Conservation (phyloP, 2,888 invertebrate species). For the Carterocephalus palaemon region DNA sequence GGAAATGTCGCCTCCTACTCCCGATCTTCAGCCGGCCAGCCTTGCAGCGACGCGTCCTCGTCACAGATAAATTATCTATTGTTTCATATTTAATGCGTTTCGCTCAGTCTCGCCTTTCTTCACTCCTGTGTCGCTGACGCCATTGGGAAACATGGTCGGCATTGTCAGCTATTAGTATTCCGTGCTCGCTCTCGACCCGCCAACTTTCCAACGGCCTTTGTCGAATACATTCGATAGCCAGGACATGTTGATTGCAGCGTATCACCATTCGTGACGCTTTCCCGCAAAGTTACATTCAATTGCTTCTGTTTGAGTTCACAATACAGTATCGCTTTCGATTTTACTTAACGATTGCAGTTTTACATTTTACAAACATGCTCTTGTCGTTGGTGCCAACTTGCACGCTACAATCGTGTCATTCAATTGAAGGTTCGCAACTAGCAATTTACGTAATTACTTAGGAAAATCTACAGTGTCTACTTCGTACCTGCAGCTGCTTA, state of each 20-base stretch:
- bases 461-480: conserved; percentile 36
- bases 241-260: conserved; percentile 43
- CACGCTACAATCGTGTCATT: conserved; percentile 19
- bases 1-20: conserved; percentile 51
- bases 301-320: too few species aligned
- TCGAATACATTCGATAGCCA: conserved; percentile 37
- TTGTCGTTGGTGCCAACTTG: conserved; percentile 2
- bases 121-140: conserved; percentile 51
- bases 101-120: conserved; percentile 50
- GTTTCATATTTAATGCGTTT: conserved; percentile 26
- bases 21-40: conserved; percentile 40
- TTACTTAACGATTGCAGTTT: too few species aligned
- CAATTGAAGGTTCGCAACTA: conserved; percentile 31
- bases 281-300: conserved; percentile 30
- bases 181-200: conserved; percentile 44
- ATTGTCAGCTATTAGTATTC: conserved; percentile 74
- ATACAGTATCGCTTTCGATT: too few species aligned
- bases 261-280: conserved; percentile 37
- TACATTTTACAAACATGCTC: not conserved
- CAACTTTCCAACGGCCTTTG: conserved; percentile 73
- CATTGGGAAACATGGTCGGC: conserved; percentile 65
- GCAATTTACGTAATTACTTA: conserved; percentile 53
- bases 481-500: conserved; percentile 33
- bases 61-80: conserved; percentile 14
- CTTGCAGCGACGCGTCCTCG: conserved; percentile 11